phyloP scores from a whole-genome alignment of 2,888 invertebrate species.

The Dorcus hopei region DNA sequence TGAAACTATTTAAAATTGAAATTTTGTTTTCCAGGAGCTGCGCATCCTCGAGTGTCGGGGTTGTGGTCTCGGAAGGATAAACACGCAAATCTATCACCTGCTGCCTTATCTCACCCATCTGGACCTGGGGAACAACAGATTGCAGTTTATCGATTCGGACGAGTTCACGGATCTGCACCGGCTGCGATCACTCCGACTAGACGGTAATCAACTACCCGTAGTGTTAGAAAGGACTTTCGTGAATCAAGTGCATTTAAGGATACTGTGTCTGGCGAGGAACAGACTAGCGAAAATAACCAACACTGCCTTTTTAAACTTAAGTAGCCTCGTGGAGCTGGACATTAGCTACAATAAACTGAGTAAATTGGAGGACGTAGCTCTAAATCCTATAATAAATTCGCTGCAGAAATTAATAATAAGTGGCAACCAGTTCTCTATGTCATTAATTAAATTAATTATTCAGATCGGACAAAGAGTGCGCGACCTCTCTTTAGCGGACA shows the following conservation, averaged over 20 bases:
- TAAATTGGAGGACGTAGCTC: slow-evolving; percentile 60
- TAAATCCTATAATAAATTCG: slow-evolving; percentile 60
- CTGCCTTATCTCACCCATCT: slow-evolving; percentile 68
- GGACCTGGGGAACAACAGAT: slow-evolving; percentile 74
- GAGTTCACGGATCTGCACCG: slow-evolving; percentile 69
- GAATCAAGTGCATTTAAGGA: slow-evolving; percentile 53
- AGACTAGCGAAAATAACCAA: slow-evolving; percentile 71
- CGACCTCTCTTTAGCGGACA: slow-evolving; percentile 58
- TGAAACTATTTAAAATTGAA: no score
- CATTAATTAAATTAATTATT: slow-evolving; percentile 57
- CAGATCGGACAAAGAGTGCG: slow-evolving; percentile 58
- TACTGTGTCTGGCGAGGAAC: slow-evolving; percentile 66
- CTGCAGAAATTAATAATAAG: slow-evolving; percentile 66
- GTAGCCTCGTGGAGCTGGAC: slow-evolving; percentile 66
- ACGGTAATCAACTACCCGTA: slow-evolving; percentile 75
- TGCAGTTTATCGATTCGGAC: slow-evolving; percentile 70
- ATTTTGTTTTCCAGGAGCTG: slow-evolving; percentile 58
- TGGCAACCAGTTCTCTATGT: slow-evolving; percentile 61
- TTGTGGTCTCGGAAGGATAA: slow-evolving; percentile 70
- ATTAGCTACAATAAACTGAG: slow-evolving; percentile 74
- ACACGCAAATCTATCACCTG: slow-evolving; percentile 75
- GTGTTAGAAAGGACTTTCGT: slow-evolving; percentile 70
- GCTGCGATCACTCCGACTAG: slow-evolving; percentile 62
- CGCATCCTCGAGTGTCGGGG: slow-evolving; percentile 68
- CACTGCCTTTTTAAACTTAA: slow-evolving; percentile 70